A percentile compares a stretch with the other conserved stretches of the same genome.
Conservation (phyloP, 2,888 invertebrate species). For the Cyclophora punctaria region DNA sequence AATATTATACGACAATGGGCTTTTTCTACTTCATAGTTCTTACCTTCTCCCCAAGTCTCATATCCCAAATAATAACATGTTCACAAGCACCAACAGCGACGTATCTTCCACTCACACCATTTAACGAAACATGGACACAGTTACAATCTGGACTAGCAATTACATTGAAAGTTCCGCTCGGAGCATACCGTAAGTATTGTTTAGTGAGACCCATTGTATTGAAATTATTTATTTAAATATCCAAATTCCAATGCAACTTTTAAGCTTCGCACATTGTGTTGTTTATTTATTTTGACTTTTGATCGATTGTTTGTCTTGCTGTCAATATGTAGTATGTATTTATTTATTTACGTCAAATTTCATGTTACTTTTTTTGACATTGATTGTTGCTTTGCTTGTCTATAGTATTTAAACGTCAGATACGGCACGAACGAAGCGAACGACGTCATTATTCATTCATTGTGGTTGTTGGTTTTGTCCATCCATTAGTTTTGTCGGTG, state of each 20-base stretch:
- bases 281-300: slow-evolving; percentile 24
- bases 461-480: neutral
- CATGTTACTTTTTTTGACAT: no score
- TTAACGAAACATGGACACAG: slow-evolving; percentile 83
- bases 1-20: no score
- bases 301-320: no score
- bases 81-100: slow-evolving; percentile 95
- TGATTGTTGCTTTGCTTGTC: no score
- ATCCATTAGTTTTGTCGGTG: neutral
- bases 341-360: slow-evolving; percentile 3
- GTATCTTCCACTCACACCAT: slow-evolving; percentile 86
- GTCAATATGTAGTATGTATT: no score
- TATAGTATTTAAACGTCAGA: no score
- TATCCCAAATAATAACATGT: slow-evolving; percentile 95
- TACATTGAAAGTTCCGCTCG: slow-evolving; percentile 90
- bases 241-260: slow-evolving; percentile 4
- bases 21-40: neutral
- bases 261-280: slow-evolving; percentile 19
- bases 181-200: slow-evolving; percentile 92
- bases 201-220: slow-evolving; percentile 88
- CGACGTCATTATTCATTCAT: neutral
- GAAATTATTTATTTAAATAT: slow-evolving; percentile 1
- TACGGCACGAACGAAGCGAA: no score
- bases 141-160: slow-evolving; percentile 88
- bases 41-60: slow-evolving; percentile 88